Evolutionary conservation across 1,140 invertebrate species (phyloP).

Genomic region (Temnothorax nylanderi): DNA sequence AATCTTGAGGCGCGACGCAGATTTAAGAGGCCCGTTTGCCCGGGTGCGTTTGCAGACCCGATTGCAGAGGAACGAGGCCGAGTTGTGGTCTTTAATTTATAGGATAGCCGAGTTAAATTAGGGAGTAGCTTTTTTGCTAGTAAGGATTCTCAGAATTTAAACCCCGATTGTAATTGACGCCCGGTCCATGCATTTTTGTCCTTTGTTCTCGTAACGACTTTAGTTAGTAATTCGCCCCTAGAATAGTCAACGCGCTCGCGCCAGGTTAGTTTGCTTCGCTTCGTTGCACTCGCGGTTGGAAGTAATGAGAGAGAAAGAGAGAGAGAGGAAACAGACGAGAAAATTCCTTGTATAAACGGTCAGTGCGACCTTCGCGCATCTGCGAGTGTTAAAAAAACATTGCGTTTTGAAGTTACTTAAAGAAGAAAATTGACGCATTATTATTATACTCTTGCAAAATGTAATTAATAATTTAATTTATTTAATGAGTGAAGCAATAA

Average conservation of each 20-base stretch:
- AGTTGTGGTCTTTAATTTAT: constrained; percentile 74
- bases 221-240: constrained; percentile 24
- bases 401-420: not conserved
- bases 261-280: constrained; percentile 24
- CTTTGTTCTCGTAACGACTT: constrained; percentile 41
- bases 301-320: not conserved
- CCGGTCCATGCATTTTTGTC: constrained; percentile 15
- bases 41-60: constrained; percentile 32
- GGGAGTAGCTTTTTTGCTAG: constrained; percentile 29
- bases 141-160: constrained; percentile 53
- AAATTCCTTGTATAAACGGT: constrained; percentile 6
- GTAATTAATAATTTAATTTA: not conserved
- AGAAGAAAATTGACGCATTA: not conserved
- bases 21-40: constrained; percentile 55
- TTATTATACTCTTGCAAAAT: no score
- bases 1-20: constrained; percentile 59
- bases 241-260: constrained; percentile 9
- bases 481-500: not conserved
- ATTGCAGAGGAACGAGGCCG: constrained; percentile 49
- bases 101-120: constrained; percentile 22
- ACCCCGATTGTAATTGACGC: constrained; percentile 39
- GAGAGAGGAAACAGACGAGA: not conserved
- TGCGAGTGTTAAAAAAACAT: not conserved
- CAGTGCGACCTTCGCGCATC: not conserved
- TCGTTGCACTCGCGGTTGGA: not conserved